phyloP scores from a whole-genome alignment of 2,113 vertebrate genomes.

The Microtus pennsylvanicus region DNA sequence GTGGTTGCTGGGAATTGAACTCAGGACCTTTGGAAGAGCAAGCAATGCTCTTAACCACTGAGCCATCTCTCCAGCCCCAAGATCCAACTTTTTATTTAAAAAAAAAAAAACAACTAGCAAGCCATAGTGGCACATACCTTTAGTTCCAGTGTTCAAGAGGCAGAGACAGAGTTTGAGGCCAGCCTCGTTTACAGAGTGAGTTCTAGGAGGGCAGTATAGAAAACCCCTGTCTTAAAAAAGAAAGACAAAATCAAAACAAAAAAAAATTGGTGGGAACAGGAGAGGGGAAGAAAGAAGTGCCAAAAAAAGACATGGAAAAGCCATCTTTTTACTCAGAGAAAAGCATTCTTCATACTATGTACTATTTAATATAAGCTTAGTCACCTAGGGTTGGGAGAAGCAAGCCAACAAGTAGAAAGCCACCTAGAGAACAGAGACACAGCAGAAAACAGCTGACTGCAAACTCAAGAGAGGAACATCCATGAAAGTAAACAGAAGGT shows the following conservation, averaged over 20 bases:
- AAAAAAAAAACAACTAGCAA: too few relatives aligned
- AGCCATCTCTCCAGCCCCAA: too few relatives aligned
- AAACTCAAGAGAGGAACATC: slow-evolving; percentile 18
- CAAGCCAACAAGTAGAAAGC: neutral
- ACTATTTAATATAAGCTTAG: neutral
- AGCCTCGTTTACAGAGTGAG: too few relatives aligned
- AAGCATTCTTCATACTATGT: slow-evolving; percentile 13
- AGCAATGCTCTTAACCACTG: too few relatives aligned
- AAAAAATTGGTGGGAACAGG: neutral
- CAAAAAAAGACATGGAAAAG: neutral
- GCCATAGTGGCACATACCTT: neutral
- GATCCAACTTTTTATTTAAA: neutral
- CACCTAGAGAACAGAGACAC: neutral
- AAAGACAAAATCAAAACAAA: neutral
- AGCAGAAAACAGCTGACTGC: neutral
- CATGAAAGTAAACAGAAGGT: slow-evolving; percentile 63
- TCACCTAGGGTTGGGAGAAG: slow-evolving; percentile 33
- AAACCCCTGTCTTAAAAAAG: neutral
- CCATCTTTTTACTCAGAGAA: neutral
- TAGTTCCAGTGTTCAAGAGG: neutral
- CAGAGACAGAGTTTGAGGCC: too few relatives aligned
- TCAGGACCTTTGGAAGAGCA: too few relatives aligned
- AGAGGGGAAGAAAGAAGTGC: neutral
- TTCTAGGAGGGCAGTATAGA: neutral
- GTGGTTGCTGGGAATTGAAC: too few relatives aligned